Conservation (phyloP, 2,797 vertebrate species). For the Atherinosoma microstoma region DNA sequence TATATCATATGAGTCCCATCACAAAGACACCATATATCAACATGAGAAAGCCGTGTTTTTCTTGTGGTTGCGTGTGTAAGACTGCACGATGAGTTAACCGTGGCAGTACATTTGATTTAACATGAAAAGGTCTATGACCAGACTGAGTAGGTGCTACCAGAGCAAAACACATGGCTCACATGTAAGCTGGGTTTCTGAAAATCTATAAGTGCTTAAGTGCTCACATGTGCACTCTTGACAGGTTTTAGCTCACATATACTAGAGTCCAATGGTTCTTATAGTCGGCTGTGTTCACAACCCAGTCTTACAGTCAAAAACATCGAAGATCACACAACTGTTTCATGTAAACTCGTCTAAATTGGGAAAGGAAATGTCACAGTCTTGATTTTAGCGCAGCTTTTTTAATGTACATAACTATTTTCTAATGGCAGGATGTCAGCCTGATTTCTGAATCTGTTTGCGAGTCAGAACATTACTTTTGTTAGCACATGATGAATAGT, state of each 20-base stretch:
- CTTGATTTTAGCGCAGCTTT: no score
- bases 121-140: slow-evolving; percentile 38
- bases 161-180: slow-evolving; percentile 26
- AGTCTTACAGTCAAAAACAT: slow-evolving; percentile 2
- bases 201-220: slow-evolving; percentile 28
- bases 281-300: slow-evolving; percentile 16
- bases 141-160: slow-evolving; percentile 32
- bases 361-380: no score
- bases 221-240: slow-evolving; percentile 21
- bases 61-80: slow-evolving; percentile 41
- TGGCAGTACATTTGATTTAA: slow-evolving; percentile 46
- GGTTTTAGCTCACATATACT: slow-evolving; percentile 50
- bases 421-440: no score
- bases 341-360: slow-evolving; percentile 6
- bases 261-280: slow-evolving; percentile 16
- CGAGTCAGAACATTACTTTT: slow-evolving; percentile 14
- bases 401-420: no score
- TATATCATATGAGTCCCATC: slow-evolving; percentile 22
- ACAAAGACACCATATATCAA: slow-evolving; percentile 51
- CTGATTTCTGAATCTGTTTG: no score
- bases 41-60: slow-evolving; percentile 42
- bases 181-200: slow-evolving; percentile 35
- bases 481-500: slow-evolving; percentile 33
- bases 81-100: slow-evolving; percentile 39
- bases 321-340: not conserved